Conservation (phyloP, 1,140 invertebrate species). For the Heliconius eleuchia region DNA sequence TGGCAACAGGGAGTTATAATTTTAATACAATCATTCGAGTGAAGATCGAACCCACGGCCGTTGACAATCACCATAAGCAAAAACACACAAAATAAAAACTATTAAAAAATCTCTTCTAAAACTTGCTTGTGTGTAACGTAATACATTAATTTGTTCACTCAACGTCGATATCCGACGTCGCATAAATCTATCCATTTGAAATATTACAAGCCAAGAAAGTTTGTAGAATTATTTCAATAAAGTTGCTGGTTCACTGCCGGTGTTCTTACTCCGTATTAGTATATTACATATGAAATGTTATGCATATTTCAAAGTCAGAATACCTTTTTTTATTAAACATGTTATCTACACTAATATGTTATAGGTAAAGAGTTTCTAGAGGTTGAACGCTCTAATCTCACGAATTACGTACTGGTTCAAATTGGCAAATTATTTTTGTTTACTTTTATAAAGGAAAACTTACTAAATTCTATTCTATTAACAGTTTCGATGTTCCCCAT, state of each 20-base stretch:
- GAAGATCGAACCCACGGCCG: no score
- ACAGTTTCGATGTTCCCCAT: no score
- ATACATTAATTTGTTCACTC: slow-evolving; percentile 12
- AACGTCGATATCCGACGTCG: slow-evolving; percentile 3
- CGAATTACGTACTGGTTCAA: no score
- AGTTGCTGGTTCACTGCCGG: background rate
- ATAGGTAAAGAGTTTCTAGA: no score
- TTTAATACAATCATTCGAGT: no score
- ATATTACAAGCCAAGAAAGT: slow-evolving; percentile 9
- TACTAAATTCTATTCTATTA: no score
- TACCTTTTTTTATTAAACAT: background rate
- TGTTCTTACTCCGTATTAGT: background rate
- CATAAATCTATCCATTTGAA: slow-evolving; percentile 6
- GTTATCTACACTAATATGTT: background rate
- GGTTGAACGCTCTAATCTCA: no score
- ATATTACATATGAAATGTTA: background rate
- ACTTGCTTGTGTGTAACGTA: background rate
- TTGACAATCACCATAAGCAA: no score
- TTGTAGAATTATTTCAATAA: slow-evolving; percentile 8
- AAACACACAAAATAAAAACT: background rate
- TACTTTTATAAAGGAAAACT: no score
- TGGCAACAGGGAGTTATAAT: no score
- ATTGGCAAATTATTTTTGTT: no score
- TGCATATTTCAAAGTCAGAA: background rate
- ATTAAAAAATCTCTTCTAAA: background rate